Evolutionary conservation across 2,797 vertebrate species (phyloP), one percentile per base, ranked within the genome.

Genomic region (Synaphobranchus kaupii): DNA sequence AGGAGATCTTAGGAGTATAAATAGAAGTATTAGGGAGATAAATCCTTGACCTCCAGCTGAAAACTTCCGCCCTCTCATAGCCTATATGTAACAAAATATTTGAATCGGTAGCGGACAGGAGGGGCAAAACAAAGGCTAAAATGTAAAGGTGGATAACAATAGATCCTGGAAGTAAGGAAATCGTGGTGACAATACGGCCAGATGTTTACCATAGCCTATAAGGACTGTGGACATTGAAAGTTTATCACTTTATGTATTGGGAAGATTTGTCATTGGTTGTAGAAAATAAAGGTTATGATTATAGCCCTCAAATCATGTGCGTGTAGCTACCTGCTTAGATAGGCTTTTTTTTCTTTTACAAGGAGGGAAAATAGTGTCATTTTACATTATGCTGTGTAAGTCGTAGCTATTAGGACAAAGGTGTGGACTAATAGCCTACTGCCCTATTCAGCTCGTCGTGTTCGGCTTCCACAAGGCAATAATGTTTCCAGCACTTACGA

Each of bases 1-100:
- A 39, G 12, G 68, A 73, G 68, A 31, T 60, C 88, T 91, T 87
- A 68, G 87, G 89, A 15, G 4, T 92, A 94, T 93, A 90, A 95
- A 94, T 94, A 94, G 92, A 90, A 80, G 86, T 84, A 34, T 93
- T 95, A 94, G 86, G 91, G 86, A 83, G 83, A 56, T 89, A 93
- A 94, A 93, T 93, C 93, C 90, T 85, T 86, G 86, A 91, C 44
- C 22, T 85, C 48, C 2, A 83, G 47, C 50, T 50, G 47, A 82
- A 86, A 85, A 83, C 54, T 56, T 68, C 31, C 68, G 68, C 31
- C 31, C 12, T 87, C n/a, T 48, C 47, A 52, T 39, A 39, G 39
- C 3, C 39, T 39, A 39, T 58, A 87, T 73, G 68, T 39, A 60
- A 56, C 63, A 47, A 34, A 73, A 68, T 52, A 76, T 4, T 68